These are phyloP conservation scores for Mythimna ferrago DNA, from an alignment of 2,888 invertebrate species.

Conservation along the genomic window DNA sequence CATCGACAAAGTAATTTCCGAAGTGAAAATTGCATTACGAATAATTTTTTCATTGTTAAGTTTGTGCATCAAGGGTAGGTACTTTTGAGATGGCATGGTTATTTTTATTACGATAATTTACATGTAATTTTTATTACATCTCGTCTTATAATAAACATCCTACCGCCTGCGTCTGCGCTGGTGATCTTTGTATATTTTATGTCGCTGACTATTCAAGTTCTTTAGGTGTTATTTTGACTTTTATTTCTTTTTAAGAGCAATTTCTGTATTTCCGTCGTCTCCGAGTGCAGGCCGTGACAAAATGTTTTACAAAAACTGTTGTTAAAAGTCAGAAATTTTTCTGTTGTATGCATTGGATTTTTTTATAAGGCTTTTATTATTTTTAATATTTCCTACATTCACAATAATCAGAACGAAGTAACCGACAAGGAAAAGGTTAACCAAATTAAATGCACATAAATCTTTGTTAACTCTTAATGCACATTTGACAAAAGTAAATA, in stretches of 20 bases:
- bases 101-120: conserved; percentile 69
- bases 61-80: conserved; percentile 54
- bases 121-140: conserved; percentile 59
- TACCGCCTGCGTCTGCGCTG: conserved; percentile 42
- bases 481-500: conserved; percentile 65
- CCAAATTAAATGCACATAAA: conserved; percentile 62
- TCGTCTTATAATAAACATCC: conserved; percentile 62
- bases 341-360: background rate
- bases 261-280: conserved; percentile 52
- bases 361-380: background rate
- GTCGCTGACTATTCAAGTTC: conserved; percentile 48
- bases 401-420: background rate
- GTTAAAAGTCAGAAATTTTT: conserved; percentile 13
- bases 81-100: conserved; percentile 62
- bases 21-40: conserved; percentile 83
- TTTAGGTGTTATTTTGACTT: conserved; percentile 36
- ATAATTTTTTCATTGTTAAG: conserved; percentile 68
- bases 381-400: background rate
- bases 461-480: conserved; percentile 62
- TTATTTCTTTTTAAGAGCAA: conserved; percentile 47
- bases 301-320: conserved; percentile 23
- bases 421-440: conserved; percentile 12
- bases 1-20: conserved; percentile 77
- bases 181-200: conserved; percentile 58
- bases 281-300: conserved; percentile 24